A percentile compares a stretch with the other conserved stretches of the same genome.
phyloP scores from a whole-genome alignment of 2,113 vertebrate species.

The Laticauda colubrina region DNA sequence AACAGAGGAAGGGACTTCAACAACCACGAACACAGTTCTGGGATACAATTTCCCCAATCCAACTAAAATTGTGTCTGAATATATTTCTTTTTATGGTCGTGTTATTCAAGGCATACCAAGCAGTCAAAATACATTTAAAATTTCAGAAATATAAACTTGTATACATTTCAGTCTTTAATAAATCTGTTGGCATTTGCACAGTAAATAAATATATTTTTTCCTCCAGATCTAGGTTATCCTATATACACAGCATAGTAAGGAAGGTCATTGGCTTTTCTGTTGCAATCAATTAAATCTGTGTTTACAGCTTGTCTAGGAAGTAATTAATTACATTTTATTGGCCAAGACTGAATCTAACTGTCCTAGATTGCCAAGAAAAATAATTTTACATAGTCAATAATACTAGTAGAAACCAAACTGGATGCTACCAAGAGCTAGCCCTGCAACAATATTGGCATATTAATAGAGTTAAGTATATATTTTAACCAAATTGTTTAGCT shows the following conservation, averaged over 20 bases:
- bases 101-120: neutral
- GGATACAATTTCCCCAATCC: neutral
- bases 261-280: constrained; percentile 54
- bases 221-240: constrained; percentile 47
- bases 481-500: constrained; percentile 18
- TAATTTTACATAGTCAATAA: constrained; percentile 40
- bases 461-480: constrained; percentile 5
- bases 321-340: constrained; percentile 63
- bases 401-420: constrained; percentile 34
- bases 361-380: constrained; percentile 46
- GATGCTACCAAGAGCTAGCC: constrained; percentile 16
- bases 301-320: constrained; percentile 62
- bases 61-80: neutral
- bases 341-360: constrained; percentile 48
- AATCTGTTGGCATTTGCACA: constrained; percentile 8
- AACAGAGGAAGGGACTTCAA: neutral
- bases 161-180: neutral
- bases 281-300: constrained; percentile 58
- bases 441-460: constrained; percentile 29
- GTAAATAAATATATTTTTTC: constrained; percentile 10
- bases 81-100: neutral
- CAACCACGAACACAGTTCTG: neutral
- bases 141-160: neutral
- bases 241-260: constrained; percentile 52
- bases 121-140: neutral